phyloP scores from a whole-genome alignment of 2,797 vertebrate genomes.

The Pteropus rufus region DNA sequence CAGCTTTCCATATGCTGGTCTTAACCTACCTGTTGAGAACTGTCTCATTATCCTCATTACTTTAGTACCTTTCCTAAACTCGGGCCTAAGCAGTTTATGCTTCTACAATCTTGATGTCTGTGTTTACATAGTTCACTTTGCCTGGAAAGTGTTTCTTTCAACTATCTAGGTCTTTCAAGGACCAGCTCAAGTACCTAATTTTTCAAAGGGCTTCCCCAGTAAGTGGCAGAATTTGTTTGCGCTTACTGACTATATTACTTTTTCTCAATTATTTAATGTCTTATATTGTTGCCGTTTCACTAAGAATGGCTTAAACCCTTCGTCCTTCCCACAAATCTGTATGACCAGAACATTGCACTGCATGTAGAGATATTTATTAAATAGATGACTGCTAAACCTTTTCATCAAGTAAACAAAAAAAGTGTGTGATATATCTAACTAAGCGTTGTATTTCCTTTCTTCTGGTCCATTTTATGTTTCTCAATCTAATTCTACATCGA shows the following conservation, averaged over 20 bases:
- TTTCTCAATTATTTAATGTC: neutral
- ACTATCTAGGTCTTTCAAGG: neutral
- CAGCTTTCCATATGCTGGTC: neutral
- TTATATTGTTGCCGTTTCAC: neutral
- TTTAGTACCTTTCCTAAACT: neutral
- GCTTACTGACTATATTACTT: neutral
- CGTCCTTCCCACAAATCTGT: neutral
- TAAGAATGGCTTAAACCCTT: neutral
- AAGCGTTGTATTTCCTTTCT: neutral
- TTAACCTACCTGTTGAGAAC: neutral
- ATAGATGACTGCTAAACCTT: neutral
- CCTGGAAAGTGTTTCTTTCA: neutral
- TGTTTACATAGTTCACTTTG: neutral
- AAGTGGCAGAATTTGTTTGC: neutral
- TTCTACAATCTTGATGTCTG: neutral
- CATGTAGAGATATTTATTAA: neutral
- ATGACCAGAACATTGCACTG: neutral
- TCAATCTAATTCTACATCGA: neutral
- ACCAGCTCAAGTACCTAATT: neutral
- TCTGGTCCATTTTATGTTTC: neutral
- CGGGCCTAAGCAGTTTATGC: neutral
- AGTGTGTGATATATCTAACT: neutral
- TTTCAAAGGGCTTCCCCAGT: neutral
- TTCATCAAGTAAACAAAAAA: neutral
- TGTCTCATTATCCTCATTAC: neutral